Base-by-base conservation (phyloP, 37 sponge, comb jelly and placozoan species). In the Chondrilla cf. caribensis region DNA sequence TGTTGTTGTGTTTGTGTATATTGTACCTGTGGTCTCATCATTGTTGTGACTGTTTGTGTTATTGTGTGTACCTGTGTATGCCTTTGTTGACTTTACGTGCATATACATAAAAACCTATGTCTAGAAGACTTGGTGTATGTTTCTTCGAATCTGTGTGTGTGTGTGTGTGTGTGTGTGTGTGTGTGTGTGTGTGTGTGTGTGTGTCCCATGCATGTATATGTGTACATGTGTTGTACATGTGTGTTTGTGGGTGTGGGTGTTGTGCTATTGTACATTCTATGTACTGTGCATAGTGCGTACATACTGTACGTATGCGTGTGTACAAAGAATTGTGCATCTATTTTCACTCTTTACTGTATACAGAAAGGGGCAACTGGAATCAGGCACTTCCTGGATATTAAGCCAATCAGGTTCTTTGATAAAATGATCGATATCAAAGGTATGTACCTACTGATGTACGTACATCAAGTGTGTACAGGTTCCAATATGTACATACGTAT, bases 361-460 rank as follows among this genome's bases (percentile, higher is more conserved):
- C 25, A 88, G 90, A 82, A 88, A 78, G 96, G 96, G 0, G 54
- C 90, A 19, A 71, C 44, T 28, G 92, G 96, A 66, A 82, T 98
- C 38, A 86, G 87, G 43, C 90, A 91, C 70, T 89, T 98, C 39
- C 83, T 93, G 54, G 77, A 84, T 21, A 82, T 93, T 43, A 89
- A 85, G 35, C 96, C 99, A 24, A 91, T 98, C 47, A 54, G 96
- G 59, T 91, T 98, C 73, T 98, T 98, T 89, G 94, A 91, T 76
- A 87, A 84, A 15, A 81, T 59, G 40, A 80, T 98, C 22, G 92
- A 98, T 75, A 89, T 98, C 38, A 91, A 86, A 82, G 95, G 93
- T 88, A 62, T n/a, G 29, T 28, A 62, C 22, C 6, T 62, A 28
- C 15, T 5, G 8, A 62, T 47, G 51, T 47, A 47, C 11, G 51